phyloP scores from a whole-genome alignment of 2,113 vertebrate genomes.

The Suricata suricatta region DNA sequence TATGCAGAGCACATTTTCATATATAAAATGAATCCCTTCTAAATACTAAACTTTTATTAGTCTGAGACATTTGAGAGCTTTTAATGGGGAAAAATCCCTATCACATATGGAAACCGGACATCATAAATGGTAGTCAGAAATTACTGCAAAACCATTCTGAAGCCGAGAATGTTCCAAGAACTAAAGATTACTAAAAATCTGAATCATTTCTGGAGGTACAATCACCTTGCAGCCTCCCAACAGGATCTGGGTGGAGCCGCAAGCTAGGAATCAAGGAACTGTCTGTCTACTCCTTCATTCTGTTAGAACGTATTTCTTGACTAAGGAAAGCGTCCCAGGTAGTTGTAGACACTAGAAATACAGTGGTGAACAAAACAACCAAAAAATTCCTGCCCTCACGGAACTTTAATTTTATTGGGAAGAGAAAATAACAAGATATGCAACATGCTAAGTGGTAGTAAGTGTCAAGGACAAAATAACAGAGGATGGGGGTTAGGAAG shows the following conservation, averaged over 20 bases:
- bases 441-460: background rate
- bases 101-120: background rate
- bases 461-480: background rate
- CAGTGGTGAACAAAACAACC: background rate
- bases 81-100: background rate
- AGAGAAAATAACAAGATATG: background rate
- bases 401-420: background rate
- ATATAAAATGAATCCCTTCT: slow-evolving; percentile 2
- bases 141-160: background rate
- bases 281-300: background rate
- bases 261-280: background rate
- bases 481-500: background rate
- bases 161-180: background rate
- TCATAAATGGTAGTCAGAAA: slow-evolving; percentile 5
- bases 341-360: background rate
- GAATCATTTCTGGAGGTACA: background rate
- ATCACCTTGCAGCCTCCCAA: background rate
- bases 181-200: slow-evolving; percentile 12
- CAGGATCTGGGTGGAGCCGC: background rate
- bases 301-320: background rate
- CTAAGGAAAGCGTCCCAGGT: rapidly evolving
- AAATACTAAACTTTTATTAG: slow-evolving; percentile 37
- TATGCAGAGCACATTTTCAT: background rate
- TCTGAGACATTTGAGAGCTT: background rate
- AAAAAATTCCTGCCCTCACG: background rate